Evolutionary conservation across 2,113 vertebrate genomes (phyloP), one percentile per base, ranked within the genome.

Genomic region (Syrrhaptes paradoxus): DNA sequence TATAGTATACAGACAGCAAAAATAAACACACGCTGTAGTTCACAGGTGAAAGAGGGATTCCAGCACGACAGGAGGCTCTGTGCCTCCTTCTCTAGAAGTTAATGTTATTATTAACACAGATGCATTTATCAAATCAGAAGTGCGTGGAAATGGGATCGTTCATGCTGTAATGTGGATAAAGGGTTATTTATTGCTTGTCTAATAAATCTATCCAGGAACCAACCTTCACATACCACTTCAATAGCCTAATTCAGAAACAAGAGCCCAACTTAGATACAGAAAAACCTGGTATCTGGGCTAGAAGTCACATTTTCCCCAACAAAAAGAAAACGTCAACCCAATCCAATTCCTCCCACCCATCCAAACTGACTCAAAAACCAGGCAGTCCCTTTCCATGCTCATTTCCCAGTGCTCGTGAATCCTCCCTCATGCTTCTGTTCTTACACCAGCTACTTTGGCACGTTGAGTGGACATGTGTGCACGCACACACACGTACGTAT

Each of bases 381-480:
- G 28, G 34, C 71, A 62, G 52, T 51, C 25, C 54, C 43, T 83
- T 84, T 85, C 65, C 24, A 13, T 7, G 29, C 61, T 88, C 43
- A 75, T 55, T 79, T 87, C 26, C 13, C 41, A 58, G 74, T 14
- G 17, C 29, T 72, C 5, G 3, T 43, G 78, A 83, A 70, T 75
- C 52, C 73, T 83, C 51, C 61, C 29, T 84, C 52, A 20, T 17
- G 14, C 63, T 71, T 66, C 78, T 83, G 34, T 41, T 84, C 58
- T 76, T 68, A 29, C 21, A 61, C 7, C 17, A 52, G 63, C 36
- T 52, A 25, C 41, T 15, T 19, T 13, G 46, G 52, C 41, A 34
- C 0, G 0, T 2, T 49, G 32, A 54, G 57, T 9, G 13, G 72
- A 58, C 28, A 32, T 4, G 6, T 55, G 28, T 3, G 0, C 20